Percentiles rank a stretch among this genome's conserved stretches.
phyloP scores from a whole-genome alignment of 2,113 vertebrate genomes.

The Cariama cristata region DNA sequence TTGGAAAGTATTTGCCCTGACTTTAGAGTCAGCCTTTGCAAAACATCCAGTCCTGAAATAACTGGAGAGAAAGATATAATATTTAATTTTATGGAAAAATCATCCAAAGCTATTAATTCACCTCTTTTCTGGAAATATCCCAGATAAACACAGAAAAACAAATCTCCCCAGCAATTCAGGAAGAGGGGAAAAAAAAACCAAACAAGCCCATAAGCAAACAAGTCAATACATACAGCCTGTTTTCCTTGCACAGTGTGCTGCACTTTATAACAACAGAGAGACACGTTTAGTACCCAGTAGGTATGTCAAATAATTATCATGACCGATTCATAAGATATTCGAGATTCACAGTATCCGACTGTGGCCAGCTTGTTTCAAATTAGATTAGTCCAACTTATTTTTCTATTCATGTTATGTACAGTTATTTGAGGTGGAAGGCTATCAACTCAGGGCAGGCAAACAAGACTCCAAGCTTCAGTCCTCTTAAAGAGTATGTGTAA shows the following conservation, averaged over 20 bases:
- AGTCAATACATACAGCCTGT: neutral
- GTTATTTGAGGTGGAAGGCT: conserved; percentile 4
- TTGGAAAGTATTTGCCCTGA: neutral
- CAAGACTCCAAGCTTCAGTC: neutral
- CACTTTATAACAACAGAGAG: neutral
- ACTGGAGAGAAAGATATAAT: neutral
- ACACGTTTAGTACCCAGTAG: neutral
- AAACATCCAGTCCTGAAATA: neutral
- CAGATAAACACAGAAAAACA: neutral
- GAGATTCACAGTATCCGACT: neutral
- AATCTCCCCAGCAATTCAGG: neutral
- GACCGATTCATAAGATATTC: neutral
- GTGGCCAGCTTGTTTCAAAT: conserved; percentile 39
- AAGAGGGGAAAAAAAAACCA: neutral
- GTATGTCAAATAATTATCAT: neutral
- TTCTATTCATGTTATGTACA: conserved; percentile 32
- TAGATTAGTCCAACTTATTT: conserved; percentile 46
- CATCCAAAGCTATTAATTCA: neutral
- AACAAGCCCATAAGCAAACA: neutral
- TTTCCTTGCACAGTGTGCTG: neutral
- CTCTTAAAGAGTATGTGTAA: neutral
- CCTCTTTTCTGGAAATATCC: neutral
- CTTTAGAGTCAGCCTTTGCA: neutral
- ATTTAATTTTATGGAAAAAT: neutral
- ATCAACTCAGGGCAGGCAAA: neutral